phyloP scores from a whole-genome alignment of 2,113 vertebrate species.

The Anser brachyrhynchus region DNA sequence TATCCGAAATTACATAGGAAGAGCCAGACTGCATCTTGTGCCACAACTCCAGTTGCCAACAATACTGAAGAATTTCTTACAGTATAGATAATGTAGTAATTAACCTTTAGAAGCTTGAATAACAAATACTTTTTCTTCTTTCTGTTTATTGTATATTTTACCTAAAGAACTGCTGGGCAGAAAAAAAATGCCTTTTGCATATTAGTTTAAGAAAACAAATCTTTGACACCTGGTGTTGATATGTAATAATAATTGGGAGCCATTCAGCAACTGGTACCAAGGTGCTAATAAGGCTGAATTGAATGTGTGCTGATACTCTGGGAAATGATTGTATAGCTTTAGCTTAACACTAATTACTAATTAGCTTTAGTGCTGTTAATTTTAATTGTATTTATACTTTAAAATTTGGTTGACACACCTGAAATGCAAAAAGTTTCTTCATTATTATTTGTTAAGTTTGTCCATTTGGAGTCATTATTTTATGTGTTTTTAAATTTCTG shows the following conservation, averaged over 20 bases:
- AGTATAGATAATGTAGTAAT: slow-evolving; percentile 82
- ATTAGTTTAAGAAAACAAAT: background rate
- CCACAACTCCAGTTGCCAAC: slow-evolving; percentile 89
- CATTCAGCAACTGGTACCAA: slow-evolving; percentile 44
- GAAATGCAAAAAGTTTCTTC: slow-evolving; percentile 6
- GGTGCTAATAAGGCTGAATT: slow-evolving; percentile 29
- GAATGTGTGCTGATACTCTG: background rate
- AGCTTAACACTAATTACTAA: slow-evolving; percentile 6
- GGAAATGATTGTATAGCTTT: slow-evolving; percentile 9
- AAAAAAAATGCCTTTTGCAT: slow-evolving; percentile 23
- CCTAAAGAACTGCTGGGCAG: slow-evolving; percentile 43
- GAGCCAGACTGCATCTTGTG: slow-evolving; percentile 86
- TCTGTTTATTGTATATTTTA: slow-evolving; percentile 7
- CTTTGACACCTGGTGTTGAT: background rate
- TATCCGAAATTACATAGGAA: slow-evolving; percentile 86
- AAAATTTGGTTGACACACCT: background rate
- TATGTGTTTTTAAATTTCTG: slow-evolving; percentile 40
- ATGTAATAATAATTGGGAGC: background rate
- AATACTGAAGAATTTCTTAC: slow-evolving; percentile 87
- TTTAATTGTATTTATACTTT: slow-evolving; percentile 23
- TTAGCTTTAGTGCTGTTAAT: slow-evolving; percentile 31
- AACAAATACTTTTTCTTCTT: background rate
- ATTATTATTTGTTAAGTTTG: slow-evolving; percentile 36
- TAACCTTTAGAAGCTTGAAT: slow-evolving; percentile 4
- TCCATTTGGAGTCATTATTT: slow-evolving; percentile 19